These are phyloP conservation scores for Pyrocoelia pectoralis DNA, from an alignment of 2,888 invertebrate species.

Conservation along the genomic window DNA sequence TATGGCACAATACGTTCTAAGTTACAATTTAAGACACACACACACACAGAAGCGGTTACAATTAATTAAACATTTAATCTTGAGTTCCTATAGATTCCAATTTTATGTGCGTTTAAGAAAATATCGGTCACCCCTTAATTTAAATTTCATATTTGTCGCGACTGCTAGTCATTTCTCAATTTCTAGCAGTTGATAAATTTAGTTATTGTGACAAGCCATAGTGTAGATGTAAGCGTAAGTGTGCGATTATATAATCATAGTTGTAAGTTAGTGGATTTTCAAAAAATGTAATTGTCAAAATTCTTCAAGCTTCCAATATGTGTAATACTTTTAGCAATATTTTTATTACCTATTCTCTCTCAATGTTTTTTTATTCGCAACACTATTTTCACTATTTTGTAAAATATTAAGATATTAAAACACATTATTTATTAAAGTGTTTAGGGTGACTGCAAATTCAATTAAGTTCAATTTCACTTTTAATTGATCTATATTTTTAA, in stretches of 20 bases:
- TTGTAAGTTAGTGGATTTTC: constrained; percentile 34
- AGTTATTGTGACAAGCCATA: constrained; percentile 57
- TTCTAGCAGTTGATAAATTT: constrained; percentile 37
- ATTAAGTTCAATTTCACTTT: background rate
- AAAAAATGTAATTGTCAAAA: constrained; percentile 27
- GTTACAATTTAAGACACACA: background rate
- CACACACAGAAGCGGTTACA: background rate
- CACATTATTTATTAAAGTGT: background rate
- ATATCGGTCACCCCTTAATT: constrained; percentile 29
- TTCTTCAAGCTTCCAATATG: constrained; percentile 36
- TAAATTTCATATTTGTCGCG: constrained; percentile 22
- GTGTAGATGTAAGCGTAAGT: constrained; percentile 53
- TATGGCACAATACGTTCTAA: constrained; percentile 14
- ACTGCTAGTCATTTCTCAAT: constrained; percentile 25
- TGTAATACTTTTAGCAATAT: constrained; percentile 30
- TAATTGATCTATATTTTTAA: background rate
- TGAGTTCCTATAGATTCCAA: constrained; percentile 25
- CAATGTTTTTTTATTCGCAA: constrained; percentile 17
- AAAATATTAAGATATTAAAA: constrained; percentile 8
- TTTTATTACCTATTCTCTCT: constrained; percentile 31
- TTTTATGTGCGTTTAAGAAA: constrained; percentile 12
- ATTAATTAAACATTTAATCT: constrained; percentile 5
- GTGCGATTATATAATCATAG: constrained; percentile 47
- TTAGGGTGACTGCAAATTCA: background rate
- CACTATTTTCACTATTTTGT: constrained; percentile 16